phyloP scores from a whole-genome alignment of 1,140 invertebrate species.

The Sitophilus oryzae region DNA sequence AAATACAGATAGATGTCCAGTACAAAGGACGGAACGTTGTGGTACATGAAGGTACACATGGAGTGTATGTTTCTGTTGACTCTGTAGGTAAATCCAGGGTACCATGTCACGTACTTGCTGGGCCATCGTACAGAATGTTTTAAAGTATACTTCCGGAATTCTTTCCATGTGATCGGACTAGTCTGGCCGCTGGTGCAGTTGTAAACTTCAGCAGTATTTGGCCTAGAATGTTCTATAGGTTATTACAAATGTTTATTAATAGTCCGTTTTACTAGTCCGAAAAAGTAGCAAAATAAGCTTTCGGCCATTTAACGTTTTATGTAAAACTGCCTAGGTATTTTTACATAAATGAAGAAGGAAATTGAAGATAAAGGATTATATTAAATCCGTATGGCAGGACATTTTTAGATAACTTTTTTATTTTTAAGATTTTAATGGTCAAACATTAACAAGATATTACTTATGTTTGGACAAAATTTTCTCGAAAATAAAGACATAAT shows the following conservation, averaged over 20 bases:
- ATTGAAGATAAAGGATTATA: too few relatives aligned
- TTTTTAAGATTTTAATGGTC: too few relatives aligned
- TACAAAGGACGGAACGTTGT: conserved; percentile 73
- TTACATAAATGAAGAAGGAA: too few relatives aligned
- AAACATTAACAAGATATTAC: too few relatives aligned
- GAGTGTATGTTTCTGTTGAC: conserved; percentile 66
- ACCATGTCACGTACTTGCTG: conserved; percentile 79
- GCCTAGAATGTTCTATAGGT: conserved; percentile 31
- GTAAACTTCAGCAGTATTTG: conserved; percentile 67
- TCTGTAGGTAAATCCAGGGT: conserved; percentile 74
- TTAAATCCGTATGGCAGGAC: too few relatives aligned
- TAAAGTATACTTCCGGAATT: conserved; percentile 62
- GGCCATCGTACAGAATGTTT: conserved; percentile 69
- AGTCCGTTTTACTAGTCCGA: too few relatives aligned
- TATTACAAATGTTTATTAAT: background rate
- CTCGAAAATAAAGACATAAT: too few relatives aligned
- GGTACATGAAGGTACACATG: conserved; percentile 63
- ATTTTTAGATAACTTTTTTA: too few relatives aligned
- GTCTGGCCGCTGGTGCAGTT: conserved; percentile 83
- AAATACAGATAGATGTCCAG: conserved; percentile 65
- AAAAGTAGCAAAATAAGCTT: too few relatives aligned
- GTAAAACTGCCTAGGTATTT: too few relatives aligned
- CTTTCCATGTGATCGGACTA: conserved; percentile 80
- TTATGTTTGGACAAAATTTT: too few relatives aligned
- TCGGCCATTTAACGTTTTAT: too few relatives aligned